Base-by-base conservation (phyloP, 2,888 invertebrate genomes). In the Megamerina dolium region DNA sequence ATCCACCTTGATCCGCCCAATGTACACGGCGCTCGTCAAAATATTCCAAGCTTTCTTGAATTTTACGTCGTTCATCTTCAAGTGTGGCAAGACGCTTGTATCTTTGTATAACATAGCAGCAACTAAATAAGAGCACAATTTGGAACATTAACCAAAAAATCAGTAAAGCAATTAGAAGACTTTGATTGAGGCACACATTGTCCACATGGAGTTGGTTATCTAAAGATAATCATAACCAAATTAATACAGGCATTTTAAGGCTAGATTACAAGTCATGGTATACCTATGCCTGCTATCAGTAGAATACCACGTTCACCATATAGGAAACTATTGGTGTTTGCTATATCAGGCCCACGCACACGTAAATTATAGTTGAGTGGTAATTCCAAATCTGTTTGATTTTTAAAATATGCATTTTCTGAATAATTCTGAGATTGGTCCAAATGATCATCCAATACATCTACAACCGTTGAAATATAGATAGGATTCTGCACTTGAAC, bases 11-110 rank as follows among this genome's bases (percentile, higher is more conserved):
- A 57, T 84, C 83, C 0, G 82, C 83, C 81, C 83, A 84, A 60
- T 80, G 82, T 3, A 84, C 84, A 38, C 83, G 75, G 23, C 83
- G 71, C n/a, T 81, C 79, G 34, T 82, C 77, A 43, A 77, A 74
- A n/a, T 77, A 77, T 46, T 82, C 83, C 50, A 82, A 75, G 20
- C 79, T 81, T 64, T 82, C 82, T 46, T 77, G 73, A 21, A 77
- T 60, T 48, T 73, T 72, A 39, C 75, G 71, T 14, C 68, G 61
- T 3, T 73, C 69, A 21, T 72, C 73, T 46, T 75, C 73, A 39
- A 73, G 57, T 49, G 73, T 65, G 27, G 75, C 75, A 50, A 75
- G 61, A 21, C 70, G 69, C 48, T 75, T 75, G 53, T 80, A 81
- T 21, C 74, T 74, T 49, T 74, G 71, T 26, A 80, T 73, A 30